Evolutionary conservation across 2,113 vertebrate genomes (phyloP), one percentile per base, ranked within the genome.

Genomic region (Chaenogobius annularis): DNA sequence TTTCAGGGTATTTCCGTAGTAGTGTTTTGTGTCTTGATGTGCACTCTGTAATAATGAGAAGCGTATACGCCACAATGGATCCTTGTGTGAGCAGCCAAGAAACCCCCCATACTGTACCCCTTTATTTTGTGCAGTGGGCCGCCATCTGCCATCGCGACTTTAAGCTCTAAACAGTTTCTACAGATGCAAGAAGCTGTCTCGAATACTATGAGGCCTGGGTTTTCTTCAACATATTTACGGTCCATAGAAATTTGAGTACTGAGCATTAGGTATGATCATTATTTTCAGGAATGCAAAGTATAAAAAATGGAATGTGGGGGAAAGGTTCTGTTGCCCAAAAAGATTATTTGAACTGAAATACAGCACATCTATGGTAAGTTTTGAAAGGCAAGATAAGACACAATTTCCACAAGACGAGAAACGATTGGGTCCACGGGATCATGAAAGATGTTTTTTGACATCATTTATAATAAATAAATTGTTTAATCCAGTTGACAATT

Each of bases 131-230:
- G 88, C 82, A 77, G 88, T 89, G 80, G 80, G 86, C 92, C 89
- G 80, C 94, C 94, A 93, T 95, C 93, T 94, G 93, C 93, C 87
- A 82, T 83, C 79, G 86, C 87, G 82, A 90, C 91, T 88, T 91
- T 86, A 90, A 93, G 93, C 91, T 90, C 90, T 90, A 89, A 94
- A 92, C 87, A 87, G 94, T 95, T 95, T 91, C 93, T 92, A 79
- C 78, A 88, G 87, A 92, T 84, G 81, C 77, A 66, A 50, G 43
- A 43, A 64, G 58, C 73, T 40, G 67, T 78, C 74, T 72, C 78
- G 71, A 83, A 85, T 62, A 70, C 66, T 72, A 74, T 80, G 50
- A 10, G 9, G 50, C n/a, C 50, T 54, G 50, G 50, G 54, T 54
- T 79, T 82, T 87, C 70, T 80, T 79, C 54, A 67, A 75, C 26